Evolutionary conservation across 2,888 invertebrate species (phyloP).

Genomic region (Tubiluchus corallicola): DNA sequence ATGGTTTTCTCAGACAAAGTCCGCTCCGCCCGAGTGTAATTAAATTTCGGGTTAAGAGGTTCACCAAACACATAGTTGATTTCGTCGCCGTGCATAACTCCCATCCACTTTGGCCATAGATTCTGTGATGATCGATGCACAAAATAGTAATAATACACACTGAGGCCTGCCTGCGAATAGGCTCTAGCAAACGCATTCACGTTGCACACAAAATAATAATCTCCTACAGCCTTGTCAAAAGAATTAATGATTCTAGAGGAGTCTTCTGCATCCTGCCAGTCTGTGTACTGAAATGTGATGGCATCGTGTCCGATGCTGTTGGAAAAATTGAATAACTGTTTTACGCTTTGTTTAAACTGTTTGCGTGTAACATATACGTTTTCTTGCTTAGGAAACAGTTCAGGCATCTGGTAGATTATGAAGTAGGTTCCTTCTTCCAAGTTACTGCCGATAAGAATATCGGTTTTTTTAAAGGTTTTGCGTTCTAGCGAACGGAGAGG

Average conservation of each 20-base stretch:
- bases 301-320: constrained; percentile 55
- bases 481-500: constrained; percentile 45
- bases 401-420: constrained; percentile 63
- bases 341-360: too few species aligned
- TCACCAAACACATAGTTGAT: constrained; percentile 89
- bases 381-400: constrained; percentile 19
- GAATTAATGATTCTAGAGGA: constrained; percentile 61
- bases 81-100: constrained; percentile 86
- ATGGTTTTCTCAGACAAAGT: constrained; percentile 69
- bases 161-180: constrained; percentile 69
- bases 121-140: constrained; percentile 47
- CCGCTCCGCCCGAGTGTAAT: constrained; percentile 62
- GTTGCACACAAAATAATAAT: constrained; percentile 83
- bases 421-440: constrained; percentile 86
- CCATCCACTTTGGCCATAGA: constrained; percentile 88
- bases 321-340: too few species aligned
- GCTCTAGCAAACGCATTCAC: constrained; percentile 78
- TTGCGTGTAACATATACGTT: constrained; percentile 20
- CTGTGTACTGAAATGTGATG: constrained; percentile 77
- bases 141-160: constrained; percentile 34
- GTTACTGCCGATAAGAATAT: constrained; percentile 75
- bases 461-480: constrained; percentile 76
- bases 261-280: constrained; percentile 72
- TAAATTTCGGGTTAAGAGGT: constrained; percentile 63
- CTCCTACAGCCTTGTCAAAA: constrained; percentile 78